Conservation (phyloP, 2,113 vertebrate genomes). For the Trematomus loennbergii region DNA sequence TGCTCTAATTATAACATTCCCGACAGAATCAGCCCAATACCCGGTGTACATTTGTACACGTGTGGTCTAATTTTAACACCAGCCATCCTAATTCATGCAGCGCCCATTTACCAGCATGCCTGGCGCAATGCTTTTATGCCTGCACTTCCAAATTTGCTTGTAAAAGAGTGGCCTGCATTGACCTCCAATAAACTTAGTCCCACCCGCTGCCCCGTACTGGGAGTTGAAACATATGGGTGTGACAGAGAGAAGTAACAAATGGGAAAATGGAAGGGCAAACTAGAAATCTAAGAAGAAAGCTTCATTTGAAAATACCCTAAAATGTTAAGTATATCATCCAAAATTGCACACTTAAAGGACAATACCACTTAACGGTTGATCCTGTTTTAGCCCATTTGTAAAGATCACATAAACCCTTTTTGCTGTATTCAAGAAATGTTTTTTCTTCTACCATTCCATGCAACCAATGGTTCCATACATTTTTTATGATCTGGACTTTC, state of each 20-base stretch:
- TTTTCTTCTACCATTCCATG: too few relatives aligned
- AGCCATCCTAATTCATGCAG: slow-evolving; percentile 4
- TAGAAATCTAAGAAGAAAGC: neutral
- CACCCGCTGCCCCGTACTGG: slow-evolving; percentile 2
- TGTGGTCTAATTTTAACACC: slow-evolving; percentile 29
- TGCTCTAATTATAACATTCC: slow-evolving; percentile 18
- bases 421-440: too few relatives aligned
- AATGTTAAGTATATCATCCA: neutral
- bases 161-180: slow-evolving; percentile 13
- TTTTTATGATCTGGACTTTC: too few relatives aligned
- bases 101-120: slow-evolving; percentile 1
- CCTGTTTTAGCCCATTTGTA: neutral
- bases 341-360: neutral
- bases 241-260: slow-evolving; percentile 6
- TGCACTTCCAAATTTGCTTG: slow-evolving; percentile 5
- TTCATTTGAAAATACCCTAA: neutral
- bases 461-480: too few relatives aligned
- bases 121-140: neutral
- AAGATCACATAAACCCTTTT: too few relatives aligned
- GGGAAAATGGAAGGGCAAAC: slow-evolving; percentile 15
- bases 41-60: neutral
- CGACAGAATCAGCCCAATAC: slow-evolving; percentile 18
- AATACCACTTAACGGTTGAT: too few relatives aligned
- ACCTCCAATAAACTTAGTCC: slow-evolving; percentile 35
- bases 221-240: slow-evolving; percentile 14